Evolutionary conservation across 2,888 invertebrate species (phyloP).

Genomic region (Tupiocoris notatus): DNA sequence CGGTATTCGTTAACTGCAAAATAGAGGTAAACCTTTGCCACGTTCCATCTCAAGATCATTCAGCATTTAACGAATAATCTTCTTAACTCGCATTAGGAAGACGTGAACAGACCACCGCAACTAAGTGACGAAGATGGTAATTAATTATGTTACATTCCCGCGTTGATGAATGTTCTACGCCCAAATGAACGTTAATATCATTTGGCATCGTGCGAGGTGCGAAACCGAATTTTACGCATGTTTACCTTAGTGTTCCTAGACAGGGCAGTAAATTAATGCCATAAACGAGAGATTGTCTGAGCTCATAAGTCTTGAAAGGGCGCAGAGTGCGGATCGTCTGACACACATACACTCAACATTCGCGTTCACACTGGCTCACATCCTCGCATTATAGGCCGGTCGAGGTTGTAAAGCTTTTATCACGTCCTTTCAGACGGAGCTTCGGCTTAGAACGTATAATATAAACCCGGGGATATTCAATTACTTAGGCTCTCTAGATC

Average conservation of each 20-base stretch:
- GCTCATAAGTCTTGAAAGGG: not conserved
- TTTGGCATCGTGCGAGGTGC: not conserved
- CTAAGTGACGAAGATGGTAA: no score
- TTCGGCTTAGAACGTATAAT: not conserved
- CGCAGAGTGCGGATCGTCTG: no score
- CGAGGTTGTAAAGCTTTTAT: not conserved
- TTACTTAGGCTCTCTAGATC: not conserved
- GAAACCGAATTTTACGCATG: not conserved
- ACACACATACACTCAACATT: not conserved
- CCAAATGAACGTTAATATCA: no score
- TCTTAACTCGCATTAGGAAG: no score
- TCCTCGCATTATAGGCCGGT: not conserved
- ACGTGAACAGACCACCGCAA: no score
- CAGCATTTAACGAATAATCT: no score
- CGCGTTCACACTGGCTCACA: no score
- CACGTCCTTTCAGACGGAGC: not conserved
- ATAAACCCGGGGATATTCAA: not conserved
- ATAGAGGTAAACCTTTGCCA: no score
- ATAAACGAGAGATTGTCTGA: not conserved
- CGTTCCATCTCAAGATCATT: no score
- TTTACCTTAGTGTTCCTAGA: not conserved
- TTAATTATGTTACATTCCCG: no score
- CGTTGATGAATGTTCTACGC: no score
- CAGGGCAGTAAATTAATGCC: not conserved
- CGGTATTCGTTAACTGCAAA: no score